A percentile compares a stretch with the other conserved stretches of the same genome.
These are phyloP conservation scores for Philopotamus ludificatus DNA, from an alignment of 1,140 invertebrate genomes.

Conservation along the genomic window DNA sequence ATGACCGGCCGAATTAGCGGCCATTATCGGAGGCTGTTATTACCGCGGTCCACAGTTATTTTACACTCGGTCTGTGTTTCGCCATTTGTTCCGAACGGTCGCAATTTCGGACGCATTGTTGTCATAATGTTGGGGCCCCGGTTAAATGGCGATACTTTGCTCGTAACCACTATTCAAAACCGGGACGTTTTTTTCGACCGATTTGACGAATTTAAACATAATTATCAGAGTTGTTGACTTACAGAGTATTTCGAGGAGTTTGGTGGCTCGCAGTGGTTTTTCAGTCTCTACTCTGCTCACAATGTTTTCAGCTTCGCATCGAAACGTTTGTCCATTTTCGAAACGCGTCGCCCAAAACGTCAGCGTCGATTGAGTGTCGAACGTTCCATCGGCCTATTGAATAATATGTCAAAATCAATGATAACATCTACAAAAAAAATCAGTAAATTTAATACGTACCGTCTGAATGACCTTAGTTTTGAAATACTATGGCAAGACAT, in stretches of 20 bases:
- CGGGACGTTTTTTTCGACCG: too few species aligned
- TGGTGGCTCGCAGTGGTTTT: conserved; percentile 66
- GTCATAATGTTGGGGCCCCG: too few species aligned
- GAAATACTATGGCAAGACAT: conserved; percentile 41
- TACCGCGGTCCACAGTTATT: neutral
- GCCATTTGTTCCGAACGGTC: too few species aligned
- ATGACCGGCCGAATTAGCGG: conserved; percentile 2
- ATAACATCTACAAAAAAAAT: neutral
- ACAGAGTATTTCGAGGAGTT: conserved; percentile 79
- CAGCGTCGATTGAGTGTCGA: conserved; percentile 72
- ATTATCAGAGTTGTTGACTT: too few species aligned
- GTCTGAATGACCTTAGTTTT: conserved; percentile 44
- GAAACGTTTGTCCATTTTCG: conserved; percentile 76
- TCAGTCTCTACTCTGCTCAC: conserved; percentile 71
- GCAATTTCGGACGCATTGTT: too few species aligned
- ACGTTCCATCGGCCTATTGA: conserved; percentile 67
- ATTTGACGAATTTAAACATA: too few species aligned
- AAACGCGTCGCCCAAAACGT: conserved; percentile 76
- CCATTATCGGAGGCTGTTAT: conserved; percentile 5
- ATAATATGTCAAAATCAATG: neutral
- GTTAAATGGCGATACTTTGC: too few species aligned
- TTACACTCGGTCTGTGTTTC: too few species aligned
- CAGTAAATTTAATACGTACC: conserved; percentile 37
- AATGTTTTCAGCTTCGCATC: conserved; percentile 78
- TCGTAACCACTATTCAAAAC: too few species aligned